phyloP scores from a whole-genome alignment of 2,797 vertebrate genomes.

The Chiloscyllium punctatum region DNA sequence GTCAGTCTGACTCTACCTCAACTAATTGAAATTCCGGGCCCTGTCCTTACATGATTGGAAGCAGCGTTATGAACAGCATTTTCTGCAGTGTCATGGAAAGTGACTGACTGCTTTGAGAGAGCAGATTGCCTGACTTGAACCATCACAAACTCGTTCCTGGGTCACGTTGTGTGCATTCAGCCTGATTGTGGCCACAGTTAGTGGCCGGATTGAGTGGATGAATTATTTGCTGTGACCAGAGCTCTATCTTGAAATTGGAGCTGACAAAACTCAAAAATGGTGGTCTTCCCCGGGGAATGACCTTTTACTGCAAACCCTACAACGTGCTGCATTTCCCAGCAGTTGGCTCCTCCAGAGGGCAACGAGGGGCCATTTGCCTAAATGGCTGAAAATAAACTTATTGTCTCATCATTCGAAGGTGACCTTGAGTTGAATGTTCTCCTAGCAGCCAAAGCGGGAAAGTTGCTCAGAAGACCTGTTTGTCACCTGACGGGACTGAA shows the following conservation, averaged over 20 bases:
- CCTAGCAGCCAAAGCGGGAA: not conserved
- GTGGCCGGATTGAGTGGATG: not conserved
- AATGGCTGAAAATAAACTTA: not conserved
- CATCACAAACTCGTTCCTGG: not conserved
- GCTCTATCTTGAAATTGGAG: not conserved
- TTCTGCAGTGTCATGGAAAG: not conserved
- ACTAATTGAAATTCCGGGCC: not conserved
- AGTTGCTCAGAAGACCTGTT: not conserved
- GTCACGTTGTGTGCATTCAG: not conserved
- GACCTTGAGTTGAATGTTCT: not conserved
- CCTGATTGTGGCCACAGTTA: not conserved
- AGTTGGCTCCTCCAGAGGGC: not conserved
- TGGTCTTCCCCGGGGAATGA: not conserved
- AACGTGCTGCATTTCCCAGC: not conserved
- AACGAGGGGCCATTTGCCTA: not conserved
- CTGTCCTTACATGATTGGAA: too few relatives aligned
- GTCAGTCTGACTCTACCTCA: not conserved
- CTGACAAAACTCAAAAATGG: not conserved
- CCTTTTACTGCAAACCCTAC: not conserved
- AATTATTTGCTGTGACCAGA: not conserved
- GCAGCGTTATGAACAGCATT: not conserved
- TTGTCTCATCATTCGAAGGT: not conserved
- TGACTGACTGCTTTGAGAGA: not conserved
- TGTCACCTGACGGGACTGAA: too few relatives aligned
- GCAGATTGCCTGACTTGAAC: not conserved